Percentiles rank a stretch among this genome's conserved stretches.
Evolutionary conservation across 2,888 invertebrate species (phyloP).

Genomic region (Didymodactylos carnosus): DNA sequence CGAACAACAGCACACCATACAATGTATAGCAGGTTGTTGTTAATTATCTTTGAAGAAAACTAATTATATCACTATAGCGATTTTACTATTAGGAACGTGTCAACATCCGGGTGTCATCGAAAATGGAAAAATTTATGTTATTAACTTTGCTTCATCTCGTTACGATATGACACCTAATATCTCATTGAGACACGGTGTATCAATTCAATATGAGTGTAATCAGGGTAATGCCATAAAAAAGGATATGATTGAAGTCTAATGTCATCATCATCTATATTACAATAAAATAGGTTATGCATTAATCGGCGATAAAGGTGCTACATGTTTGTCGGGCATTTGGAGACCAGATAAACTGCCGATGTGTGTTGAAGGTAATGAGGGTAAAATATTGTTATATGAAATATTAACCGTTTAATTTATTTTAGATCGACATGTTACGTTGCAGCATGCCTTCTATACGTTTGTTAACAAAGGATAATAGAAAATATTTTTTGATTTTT

Average conservation of each 20-base stretch:
- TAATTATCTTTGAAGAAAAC: accelerated
- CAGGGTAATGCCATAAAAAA: neutral
- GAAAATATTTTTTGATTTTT: no score
- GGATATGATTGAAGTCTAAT: neutral
- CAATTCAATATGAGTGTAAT: neutral
- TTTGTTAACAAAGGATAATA: neutral
- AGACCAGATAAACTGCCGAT: neutral
- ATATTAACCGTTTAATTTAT: neutral
- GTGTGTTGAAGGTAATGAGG: neutral
- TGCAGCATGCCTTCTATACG: neutral
- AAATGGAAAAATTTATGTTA: neutral
- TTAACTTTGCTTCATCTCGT: neutral
- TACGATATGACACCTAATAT: neutral
- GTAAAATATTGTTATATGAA: neutral
- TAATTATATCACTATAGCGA: neutral
- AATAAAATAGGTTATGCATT: neutral
- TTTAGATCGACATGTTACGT: neutral
- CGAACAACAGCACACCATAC: neutral
- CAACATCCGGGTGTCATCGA: neutral
- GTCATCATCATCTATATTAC: neutral
- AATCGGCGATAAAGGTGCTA: neutral
- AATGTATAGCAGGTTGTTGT: neutral
- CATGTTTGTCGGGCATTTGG: neutral
- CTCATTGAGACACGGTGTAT: neutral
- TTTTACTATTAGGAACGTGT: neutral